phyloP scores from a whole-genome alignment of 2,888 invertebrate genomes.

The Lucinisca nassula region DNA sequence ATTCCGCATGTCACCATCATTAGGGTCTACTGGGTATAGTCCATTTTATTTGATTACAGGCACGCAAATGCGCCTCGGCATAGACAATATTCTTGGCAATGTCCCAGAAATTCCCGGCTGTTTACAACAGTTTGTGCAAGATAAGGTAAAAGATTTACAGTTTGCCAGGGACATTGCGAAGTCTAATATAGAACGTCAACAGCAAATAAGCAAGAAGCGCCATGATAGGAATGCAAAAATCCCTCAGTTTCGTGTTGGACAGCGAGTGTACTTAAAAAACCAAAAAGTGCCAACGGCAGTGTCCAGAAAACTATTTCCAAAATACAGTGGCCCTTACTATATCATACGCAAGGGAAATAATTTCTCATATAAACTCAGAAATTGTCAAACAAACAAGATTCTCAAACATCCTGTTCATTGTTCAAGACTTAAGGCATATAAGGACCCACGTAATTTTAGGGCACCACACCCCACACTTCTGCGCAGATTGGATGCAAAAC shows the following conservation, averaged over 20 bases:
- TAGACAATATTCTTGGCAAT: constrained; percentile 20
- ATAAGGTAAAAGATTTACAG: not conserved
- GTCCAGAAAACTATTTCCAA: constrained; percentile 27
- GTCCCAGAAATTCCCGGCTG: not conserved
- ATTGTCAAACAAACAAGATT: constrained; percentile 13
- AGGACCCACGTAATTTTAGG: not conserved
- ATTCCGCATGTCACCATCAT: constrained; percentile 24
- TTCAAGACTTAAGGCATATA: not conserved
- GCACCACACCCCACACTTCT: too few species aligned
- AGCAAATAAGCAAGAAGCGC: constrained; percentile 8
- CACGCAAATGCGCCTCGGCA: not conserved
- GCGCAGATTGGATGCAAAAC: too few species aligned
- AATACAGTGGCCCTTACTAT: constrained; percentile 32
- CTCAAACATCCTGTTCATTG: constrained; percentile 16
- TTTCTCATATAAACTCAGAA: constrained; percentile 26
- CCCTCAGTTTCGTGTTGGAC: constrained; percentile 23
- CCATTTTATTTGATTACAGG: constrained; percentile 40
- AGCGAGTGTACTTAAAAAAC: constrained; percentile 11
- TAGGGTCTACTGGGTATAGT: constrained; percentile 18
- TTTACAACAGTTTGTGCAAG: not conserved
- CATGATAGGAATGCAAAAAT: constrained; percentile 29
- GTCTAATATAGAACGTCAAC: not conserved
- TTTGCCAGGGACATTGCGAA: not conserved
- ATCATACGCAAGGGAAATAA: constrained; percentile 18
- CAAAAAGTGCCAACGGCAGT: constrained; percentile 9